Base-by-base conservation (phyloP, 2,888 invertebrate species). In the Erebia aethiops region DNA sequence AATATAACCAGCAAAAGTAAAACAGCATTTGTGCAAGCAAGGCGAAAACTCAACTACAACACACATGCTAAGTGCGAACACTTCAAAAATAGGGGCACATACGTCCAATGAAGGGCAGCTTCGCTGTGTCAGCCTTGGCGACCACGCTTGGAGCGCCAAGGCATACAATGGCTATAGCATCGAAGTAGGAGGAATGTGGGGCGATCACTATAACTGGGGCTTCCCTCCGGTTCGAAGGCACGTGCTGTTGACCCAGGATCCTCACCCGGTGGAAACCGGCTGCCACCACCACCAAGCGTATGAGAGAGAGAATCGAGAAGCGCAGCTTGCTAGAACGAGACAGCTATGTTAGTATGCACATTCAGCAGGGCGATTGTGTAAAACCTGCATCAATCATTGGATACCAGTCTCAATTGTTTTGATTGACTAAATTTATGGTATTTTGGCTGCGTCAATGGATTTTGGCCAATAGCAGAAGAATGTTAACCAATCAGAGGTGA, bases 111-210 rank as follows among this genome's bases (percentile, higher is more conserved):
- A 98, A 94, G 71, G 98, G 98, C 80, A 98, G 95, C 74, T 95
- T 93, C 67, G 96, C 95, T 41, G 97, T 96, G 85, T 97, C 98
- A 21, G 96, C 96, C 87, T 98, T 98, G 75, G 98, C 98, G 78
- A 98, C 98, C 84, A 98, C 96, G 80, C 97, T 97, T 41, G 98
- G 97, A 65, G 97, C 97, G n/a, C 96, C 96, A 77, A 97, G 95
- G 83, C 95, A 95, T 72, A 97, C 96, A 81, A 98, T 96, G 79
- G 97, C 95, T 76, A 98, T 94, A 73, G 97, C 96, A 90, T 99
- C 99, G 91, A 97, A 96, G 95, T 97, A 98, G 71, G 97, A 96
- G 54, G 98, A 98, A 87, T 99, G 99, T 3, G 98, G 98, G 5
- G 98, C 98, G 74, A 97, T 95, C 70, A 96, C 96, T 75, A 98